phyloP scores from a whole-genome alignment of 1,140 invertebrate genomes.

The Pteromalus puparum region DNA sequence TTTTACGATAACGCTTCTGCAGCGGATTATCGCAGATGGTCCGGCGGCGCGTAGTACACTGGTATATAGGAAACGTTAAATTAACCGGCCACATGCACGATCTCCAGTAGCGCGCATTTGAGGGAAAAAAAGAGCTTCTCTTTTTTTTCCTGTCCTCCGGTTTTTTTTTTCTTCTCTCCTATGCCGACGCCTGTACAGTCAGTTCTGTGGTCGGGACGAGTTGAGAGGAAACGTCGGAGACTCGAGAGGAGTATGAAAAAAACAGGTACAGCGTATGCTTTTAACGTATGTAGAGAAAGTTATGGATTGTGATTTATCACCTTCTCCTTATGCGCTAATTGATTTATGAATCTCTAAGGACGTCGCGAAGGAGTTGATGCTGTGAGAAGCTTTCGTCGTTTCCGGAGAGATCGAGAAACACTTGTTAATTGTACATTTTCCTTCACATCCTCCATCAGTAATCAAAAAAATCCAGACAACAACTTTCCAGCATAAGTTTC shows the following conservation, averaged over 20 bases:
- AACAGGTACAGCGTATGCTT: background rate
- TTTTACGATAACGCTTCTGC: slow-evolving; percentile 18
- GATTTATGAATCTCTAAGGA: slow-evolving; percentile 38
- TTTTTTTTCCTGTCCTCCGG: slow-evolving; percentile 11
- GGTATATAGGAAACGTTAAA: slow-evolving; percentile 20
- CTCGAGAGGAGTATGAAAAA: background rate
- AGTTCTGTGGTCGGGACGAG: background rate
- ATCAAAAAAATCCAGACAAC: too few relatives aligned
- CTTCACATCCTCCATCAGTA: too few relatives aligned
- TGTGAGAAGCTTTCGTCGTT: background rate
- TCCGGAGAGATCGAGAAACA: background rate
- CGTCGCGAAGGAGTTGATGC: background rate
- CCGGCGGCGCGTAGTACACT: background rate
- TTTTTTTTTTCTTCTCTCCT: background rate
- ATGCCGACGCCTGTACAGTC: too few relatives aligned
- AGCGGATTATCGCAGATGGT: slow-evolving; percentile 43
- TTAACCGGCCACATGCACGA: slow-evolving; percentile 46
- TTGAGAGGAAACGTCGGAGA: background rate
- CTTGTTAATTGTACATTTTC: background rate
- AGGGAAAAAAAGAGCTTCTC: background rate
- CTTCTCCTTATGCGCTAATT: background rate
- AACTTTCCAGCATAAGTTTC: too few relatives aligned
- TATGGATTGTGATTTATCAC: slow-evolving; percentile 25
- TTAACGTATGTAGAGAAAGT: background rate
- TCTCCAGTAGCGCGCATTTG: background rate